A percentile compares a stretch with the other conserved stretches of the same genome.
Conservation (phyloP, 1,140 invertebrate species). For the Pseudomyrmex cubaensis region DNA sequence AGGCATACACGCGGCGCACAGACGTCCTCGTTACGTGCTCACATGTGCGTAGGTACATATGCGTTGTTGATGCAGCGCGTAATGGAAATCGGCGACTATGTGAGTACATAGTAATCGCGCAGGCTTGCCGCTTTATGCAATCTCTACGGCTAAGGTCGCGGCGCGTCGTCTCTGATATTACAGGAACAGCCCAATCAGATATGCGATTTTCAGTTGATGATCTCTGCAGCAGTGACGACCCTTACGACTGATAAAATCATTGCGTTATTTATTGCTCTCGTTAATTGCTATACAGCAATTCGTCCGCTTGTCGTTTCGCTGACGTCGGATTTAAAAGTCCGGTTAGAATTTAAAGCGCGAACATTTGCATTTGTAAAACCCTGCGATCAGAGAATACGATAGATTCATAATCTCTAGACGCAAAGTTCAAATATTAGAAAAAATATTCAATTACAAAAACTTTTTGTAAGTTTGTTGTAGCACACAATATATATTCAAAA, state of each 20-base stretch:
- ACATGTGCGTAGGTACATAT: constrained; percentile 15
- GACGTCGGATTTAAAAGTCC: background rate
- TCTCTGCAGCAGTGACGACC: background rate
- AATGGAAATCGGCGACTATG: constrained; percentile 38
- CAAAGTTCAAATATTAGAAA: background rate
- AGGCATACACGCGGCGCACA: constrained; percentile 46
- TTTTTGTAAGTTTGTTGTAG: no score
- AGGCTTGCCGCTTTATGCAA: constrained; percentile 29
- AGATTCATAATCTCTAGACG: no score
- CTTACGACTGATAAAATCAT: constrained; percentile 20
- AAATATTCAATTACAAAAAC: no score
- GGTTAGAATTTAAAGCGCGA: background rate
- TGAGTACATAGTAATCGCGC: constrained; percentile 22
- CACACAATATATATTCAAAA: no score
- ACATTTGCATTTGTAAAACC: background rate
- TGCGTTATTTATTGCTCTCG: background rate
- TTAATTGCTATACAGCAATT: background rate
- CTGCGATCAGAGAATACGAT: background rate
- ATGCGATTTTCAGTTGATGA: background rate
- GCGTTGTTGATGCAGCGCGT: constrained; percentile 1
- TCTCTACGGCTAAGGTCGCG: constrained; percentile 29
- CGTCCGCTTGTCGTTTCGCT: background rate
- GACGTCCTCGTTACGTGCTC: constrained; percentile 2
- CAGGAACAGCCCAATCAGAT: background rate
- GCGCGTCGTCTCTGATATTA: constrained; percentile 37